Percentiles rank a stretch among this genome's conserved stretches.
These are phyloP conservation scores for Labeo rohita DNA, from an alignment of 2,113 vertebrate genomes.

Conservation along the genomic window DNA sequence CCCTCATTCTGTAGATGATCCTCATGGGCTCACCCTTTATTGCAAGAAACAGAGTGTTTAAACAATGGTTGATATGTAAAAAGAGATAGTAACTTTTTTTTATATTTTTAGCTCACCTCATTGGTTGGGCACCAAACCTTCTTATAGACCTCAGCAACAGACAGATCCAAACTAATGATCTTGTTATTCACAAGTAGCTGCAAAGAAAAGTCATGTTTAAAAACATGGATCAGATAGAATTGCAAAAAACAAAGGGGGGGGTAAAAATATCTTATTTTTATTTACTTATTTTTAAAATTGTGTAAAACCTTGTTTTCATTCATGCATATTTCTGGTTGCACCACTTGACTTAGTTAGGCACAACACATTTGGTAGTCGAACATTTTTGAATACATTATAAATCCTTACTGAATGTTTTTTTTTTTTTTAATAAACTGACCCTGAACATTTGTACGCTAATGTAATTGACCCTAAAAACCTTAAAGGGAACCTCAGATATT, in stretches of 20 bases:
- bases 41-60: conserved; percentile 30
- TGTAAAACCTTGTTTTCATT: neutral
- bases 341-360: neutral
- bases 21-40: conserved; percentile 96
- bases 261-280: neutral
- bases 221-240: neutral
- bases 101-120: conserved; percentile 78
- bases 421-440: no score
- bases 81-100: neutral
- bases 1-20: conserved; percentile 98
- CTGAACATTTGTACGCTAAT: neutral
- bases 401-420: no score
- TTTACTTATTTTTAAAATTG: neutral
- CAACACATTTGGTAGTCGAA: neutral
- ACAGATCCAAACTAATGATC: conserved; percentile 96
- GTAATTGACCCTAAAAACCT: neutral
- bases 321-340: neutral
- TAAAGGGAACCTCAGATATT: no score
- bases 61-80: neutral
- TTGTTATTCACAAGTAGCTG: conserved; percentile 99
- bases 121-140: conserved; percentile 99
- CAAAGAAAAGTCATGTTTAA: conserved; percentile 44
- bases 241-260: no score
- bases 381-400: no score
- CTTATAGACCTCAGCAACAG: conserved; percentile 97